phyloP scores from a whole-genome alignment of 2,888 invertebrate genomes.

The Acrobasis repandana region DNA sequence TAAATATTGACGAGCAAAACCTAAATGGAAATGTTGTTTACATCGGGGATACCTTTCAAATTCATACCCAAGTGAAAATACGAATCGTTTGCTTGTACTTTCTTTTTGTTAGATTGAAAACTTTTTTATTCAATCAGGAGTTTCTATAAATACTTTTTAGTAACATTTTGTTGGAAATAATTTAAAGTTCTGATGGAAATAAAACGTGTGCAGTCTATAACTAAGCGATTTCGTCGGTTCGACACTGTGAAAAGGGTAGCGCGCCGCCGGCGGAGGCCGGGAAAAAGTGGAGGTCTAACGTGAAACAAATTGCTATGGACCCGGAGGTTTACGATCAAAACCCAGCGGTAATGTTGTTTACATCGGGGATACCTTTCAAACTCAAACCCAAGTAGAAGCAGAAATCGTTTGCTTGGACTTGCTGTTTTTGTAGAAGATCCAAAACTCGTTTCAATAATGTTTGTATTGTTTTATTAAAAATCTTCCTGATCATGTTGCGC shows the following conservation, averaged over 20 bases:
- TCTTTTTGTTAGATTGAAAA: no score
- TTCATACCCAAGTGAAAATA: not conserved
- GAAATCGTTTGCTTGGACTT: not conserved
- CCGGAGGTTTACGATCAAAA: conserved; percentile 41
- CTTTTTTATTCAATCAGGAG: no score
- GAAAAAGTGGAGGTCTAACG: conserved; percentile 49
- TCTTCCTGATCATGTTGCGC: no score
- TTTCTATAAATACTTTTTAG: no score
- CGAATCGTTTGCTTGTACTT: not conserved
- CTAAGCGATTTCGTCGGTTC: conserved; percentile 34
- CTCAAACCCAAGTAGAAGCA: not conserved
- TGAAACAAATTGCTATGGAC: conserved; percentile 53
- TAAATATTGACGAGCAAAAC: conserved; percentile 43
- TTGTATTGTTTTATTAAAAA: no score
- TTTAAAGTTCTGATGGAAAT: no score
- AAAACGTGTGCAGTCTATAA: conserved; percentile 38
- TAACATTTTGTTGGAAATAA: no score
- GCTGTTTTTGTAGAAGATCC: no score
- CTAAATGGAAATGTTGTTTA: conserved; percentile 40
- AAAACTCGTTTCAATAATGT: no score
- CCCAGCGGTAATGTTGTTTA: conserved; percentile 40
- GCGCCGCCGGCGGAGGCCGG: conserved; percentile 35
- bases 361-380: conserved; percentile 33
- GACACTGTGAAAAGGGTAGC: conserved; percentile 41
- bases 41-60: conserved; percentile 33